Evolutionary conservation across 2,113 vertebrate species (phyloP), one percentile per base, ranked within the genome.

Genomic region (Camelus bactrianus): DNA sequence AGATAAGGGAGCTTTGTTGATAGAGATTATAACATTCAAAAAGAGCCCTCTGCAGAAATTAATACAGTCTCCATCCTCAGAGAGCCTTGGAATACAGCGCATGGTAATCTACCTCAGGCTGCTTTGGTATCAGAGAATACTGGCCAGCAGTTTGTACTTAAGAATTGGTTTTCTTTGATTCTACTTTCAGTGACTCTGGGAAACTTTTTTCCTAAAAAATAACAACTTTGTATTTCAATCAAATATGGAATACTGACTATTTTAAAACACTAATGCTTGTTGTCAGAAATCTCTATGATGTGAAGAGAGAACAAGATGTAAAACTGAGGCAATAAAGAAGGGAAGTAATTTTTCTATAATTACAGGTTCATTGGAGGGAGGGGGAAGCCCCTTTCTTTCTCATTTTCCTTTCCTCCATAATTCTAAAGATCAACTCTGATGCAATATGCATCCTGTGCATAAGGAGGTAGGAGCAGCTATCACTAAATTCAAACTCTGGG

Each of bases 401-500:
- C 26, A 42, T 72, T 79, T 22, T 72, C 64, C 13, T 82, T 88
- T 70, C 75, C 17, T 70, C 15, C n/a, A 17, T 75, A 87, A 77
- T 84, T 90, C 65, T 94, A 90, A 97, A 97, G 96, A 87, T 88
- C 75, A 84, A 1, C 70, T 54, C 32, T 87, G n/a, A 91, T 26
- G 89, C 9, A 90, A n/a, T 12, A 50, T 65, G 28, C 38, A 76
- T 76, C 72, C 30, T 5, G 42, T 83, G 6, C 75, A 20, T 79
- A 32, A 80, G 28, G 56, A 67, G 19, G 46, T 28, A 32, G 50
- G 35, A 86, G 13, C 8, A 88, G 48, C 5, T 73, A 46, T 72
- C 48, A 92, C 60, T 95, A 92, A 94, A 92, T 95, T 94, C 87
- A 96, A 97, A 58, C 35, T 89, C 70, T 30, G n/a, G 35, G 26